phyloP scores from a whole-genome alignment of 2,797 vertebrate species.

The Picus viridis region DNA sequence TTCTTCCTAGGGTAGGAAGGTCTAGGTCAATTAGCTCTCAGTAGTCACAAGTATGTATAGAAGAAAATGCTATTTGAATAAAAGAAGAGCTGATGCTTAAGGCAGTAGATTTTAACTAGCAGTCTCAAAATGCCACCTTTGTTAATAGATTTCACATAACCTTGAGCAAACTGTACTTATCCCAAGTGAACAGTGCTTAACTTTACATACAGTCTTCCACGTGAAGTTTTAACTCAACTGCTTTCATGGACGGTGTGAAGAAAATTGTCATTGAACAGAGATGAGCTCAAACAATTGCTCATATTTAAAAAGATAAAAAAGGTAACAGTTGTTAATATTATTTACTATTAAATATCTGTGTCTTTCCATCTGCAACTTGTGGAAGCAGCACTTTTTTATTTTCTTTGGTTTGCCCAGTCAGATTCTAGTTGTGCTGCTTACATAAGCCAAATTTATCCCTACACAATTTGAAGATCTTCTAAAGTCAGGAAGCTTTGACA shows the following conservation, averaged over 20 bases:
- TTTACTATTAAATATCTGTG: background rate
- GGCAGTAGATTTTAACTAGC: background rate
- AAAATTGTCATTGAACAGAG: background rate
- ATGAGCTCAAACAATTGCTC: background rate
- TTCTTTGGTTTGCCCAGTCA: background rate
- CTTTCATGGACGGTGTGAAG: background rate
- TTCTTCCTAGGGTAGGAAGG: background rate
- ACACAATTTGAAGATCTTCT: background rate
- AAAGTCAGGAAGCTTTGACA: background rate
- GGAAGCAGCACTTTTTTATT: background rate
- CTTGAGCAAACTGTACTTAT: background rate
- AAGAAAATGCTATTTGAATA: conserved; percentile 7
- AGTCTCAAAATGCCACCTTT: background rate
- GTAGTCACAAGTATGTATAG: background rate
- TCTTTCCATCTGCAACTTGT: background rate
- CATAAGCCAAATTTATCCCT: background rate
- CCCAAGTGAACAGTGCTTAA: background rate
- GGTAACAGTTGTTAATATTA: background rate
- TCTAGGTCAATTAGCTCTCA: background rate
- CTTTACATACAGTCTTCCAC: background rate
- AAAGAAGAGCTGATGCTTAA: background rate
- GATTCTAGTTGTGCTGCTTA: background rate
- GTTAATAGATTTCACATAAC: conserved; percentile 5
- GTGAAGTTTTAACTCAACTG: background rate
- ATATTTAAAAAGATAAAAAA: background rate